Evolutionary conservation across 2,113 vertebrate genomes (phyloP).

Genomic region (Callaeas wilsoni): DNA sequence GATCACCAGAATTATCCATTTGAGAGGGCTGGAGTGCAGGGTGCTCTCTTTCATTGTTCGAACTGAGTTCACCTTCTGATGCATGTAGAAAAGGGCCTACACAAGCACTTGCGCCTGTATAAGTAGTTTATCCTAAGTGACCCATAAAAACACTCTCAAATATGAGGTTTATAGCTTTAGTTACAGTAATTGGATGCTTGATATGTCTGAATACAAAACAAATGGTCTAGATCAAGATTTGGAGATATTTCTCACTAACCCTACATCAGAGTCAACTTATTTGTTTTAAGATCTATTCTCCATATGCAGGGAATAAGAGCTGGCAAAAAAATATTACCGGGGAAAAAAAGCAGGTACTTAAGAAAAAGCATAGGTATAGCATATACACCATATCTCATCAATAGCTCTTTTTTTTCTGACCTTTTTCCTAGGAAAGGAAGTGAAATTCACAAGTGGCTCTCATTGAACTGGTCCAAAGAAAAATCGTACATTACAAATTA

Average conservation of each 20-base stretch:
- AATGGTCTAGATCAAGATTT: slow-evolving; percentile 49
- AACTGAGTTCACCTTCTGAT: slow-evolving; percentile 74
- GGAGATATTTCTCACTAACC: background rate
- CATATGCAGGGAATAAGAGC: background rate
- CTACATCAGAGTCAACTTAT: background rate
- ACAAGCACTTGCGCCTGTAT: slow-evolving; percentile 73
- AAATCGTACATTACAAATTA: background rate
- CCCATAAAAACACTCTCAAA: slow-evolving; percentile 80
- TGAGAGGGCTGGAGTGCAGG: slow-evolving; percentile 87
- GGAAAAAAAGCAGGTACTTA: background rate
- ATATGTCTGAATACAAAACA: slow-evolving; percentile 74
- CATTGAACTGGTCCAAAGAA: background rate
- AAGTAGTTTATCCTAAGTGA: slow-evolving; percentile 83
- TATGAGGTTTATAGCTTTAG: slow-evolving; percentile 73
- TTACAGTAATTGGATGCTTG: slow-evolving; percentile 75
- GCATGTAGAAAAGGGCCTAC: slow-evolving; percentile 77
- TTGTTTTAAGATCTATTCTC: background rate
- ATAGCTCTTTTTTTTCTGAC: background rate
- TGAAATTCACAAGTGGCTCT: background rate
- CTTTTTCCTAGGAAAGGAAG: background rate
- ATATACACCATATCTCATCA: background rate
- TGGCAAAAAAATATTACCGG: background rate
- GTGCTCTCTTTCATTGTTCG: slow-evolving; percentile 74
- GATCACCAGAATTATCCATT: slow-evolving; percentile 99
- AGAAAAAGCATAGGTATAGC: background rate